phyloP scores from a whole-genome alignment of 2,888 invertebrate species.

The Cacoxenus indagator region DNA sequence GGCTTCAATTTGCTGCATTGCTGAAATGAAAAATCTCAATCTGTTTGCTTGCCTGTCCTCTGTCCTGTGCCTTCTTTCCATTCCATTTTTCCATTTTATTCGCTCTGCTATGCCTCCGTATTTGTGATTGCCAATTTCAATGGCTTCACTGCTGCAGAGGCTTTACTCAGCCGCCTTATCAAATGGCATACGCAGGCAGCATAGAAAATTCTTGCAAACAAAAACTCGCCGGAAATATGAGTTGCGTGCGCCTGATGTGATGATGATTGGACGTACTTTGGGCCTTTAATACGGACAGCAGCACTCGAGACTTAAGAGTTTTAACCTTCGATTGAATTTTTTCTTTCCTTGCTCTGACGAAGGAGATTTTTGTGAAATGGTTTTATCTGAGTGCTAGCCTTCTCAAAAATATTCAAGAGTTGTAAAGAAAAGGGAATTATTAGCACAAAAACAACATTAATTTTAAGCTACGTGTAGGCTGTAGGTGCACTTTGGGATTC shows the following conservation, averaged over 20 bases:
- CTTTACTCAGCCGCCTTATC: neutral
- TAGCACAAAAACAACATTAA: too few relatives aligned
- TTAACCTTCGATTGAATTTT: neutral
- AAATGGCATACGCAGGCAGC: neutral
- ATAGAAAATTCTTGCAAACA: neutral
- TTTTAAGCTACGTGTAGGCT: too few relatives aligned
- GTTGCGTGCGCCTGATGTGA: neutral
- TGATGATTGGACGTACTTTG: slow-evolving; percentile 9
- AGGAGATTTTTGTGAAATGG: too few relatives aligned
- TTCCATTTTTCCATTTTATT: neutral
- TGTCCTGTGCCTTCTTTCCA: neutral
- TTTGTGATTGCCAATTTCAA: slow-evolving; percentile 4
- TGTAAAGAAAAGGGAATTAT: too few relatives aligned
- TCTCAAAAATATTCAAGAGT: too few relatives aligned
- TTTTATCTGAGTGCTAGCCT: too few relatives aligned
- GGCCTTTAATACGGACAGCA: neutral
- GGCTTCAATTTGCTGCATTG: neutral
- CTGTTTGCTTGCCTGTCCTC: neutral
- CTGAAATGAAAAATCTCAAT: neutral
- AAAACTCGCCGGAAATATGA: neutral
- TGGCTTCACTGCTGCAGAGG: neutral
- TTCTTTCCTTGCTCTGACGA: neutral
- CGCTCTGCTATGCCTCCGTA: too few relatives aligned
- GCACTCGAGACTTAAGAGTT: slow-evolving; percentile 5
- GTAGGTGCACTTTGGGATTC: too few relatives aligned